Evolutionary conservation across 2,113 vertebrate species (phyloP), one percentile per base, ranked within the genome.

Genomic region (Trogon surrucura): DNA sequence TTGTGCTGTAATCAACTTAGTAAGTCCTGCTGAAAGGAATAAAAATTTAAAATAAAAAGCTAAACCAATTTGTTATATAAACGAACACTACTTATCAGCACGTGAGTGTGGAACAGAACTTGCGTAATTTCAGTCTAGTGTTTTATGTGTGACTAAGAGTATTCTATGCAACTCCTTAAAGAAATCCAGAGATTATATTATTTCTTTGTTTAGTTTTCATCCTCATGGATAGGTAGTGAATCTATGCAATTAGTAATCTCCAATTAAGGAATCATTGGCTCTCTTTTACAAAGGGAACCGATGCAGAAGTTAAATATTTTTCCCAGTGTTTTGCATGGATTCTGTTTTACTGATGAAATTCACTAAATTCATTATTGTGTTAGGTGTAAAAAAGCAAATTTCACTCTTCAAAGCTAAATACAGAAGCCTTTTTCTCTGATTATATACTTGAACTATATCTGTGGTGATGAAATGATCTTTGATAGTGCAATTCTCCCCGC

Each of bases 371-470:
- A 66, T 79, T 92, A 10, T 26, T 50, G 29, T 70, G 1, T 14
- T 80, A 80, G n/a, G 81, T 50, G 9, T 57, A 65, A 95, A 93
- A 92, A 95, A 77, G 44, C 38, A 2, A 23, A 58, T 93, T 96
- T 92, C n/a, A 22, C 14, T 91, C 60, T 91, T 56, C 41, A 56
- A 74, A 44, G 19, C 44, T 81, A 80, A 90, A 74, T 64, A 82
- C 44, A 83, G 15, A 44, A 83, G 21, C 41, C 36, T 86, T 91
- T 93, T 92, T 79, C 47, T 87, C 26, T 83, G 47, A 78, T 83
- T 73, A 22, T 36, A 3, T n/a, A 48, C n/a, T 70, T 74, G 23
- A 88, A 81, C 53, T 78, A 27, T 71, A 36, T 88, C 10, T 77
- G 4, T 88, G 48, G 27, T 51, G 14, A 34, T 80, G 56, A 94